These are phyloP conservation scores for Leptocoma aspasia DNA, from an alignment of 2,113 vertebrate species.

Conservation along the genomic window DNA sequence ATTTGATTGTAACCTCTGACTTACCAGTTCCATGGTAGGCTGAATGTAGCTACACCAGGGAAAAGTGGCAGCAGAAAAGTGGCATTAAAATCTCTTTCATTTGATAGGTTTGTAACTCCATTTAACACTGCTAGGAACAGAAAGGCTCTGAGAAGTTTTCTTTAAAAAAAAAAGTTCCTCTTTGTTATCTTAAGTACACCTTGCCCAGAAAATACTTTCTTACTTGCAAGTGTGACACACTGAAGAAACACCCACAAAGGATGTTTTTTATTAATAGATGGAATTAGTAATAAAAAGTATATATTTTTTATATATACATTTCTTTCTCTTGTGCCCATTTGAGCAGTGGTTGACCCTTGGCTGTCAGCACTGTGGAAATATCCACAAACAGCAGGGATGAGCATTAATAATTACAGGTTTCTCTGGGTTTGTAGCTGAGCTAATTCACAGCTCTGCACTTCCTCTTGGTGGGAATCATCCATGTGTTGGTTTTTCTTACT, in stretches of 20 bases:
- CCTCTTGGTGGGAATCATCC: neutral
- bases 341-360: neutral
- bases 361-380: neutral
- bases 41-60: neutral
- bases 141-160: neutral
- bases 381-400: neutral
- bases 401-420: neutral
- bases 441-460: neutral
- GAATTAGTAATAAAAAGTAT: neutral
- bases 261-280: neutral
- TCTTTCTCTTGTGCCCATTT: neutral
- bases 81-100: neutral
- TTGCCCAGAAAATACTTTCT: neutral
- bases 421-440: neutral
- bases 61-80: neutral
- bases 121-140: neutral
- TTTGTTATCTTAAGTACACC: neutral
- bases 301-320: neutral
- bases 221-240: neutral
- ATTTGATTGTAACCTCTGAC: neutral
- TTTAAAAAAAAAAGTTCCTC: neutral
- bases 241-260: neutral
- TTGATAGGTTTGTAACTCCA: neutral
- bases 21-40: neutral
- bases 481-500: neutral